Conservation (phyloP, 2,797 vertebrate genomes). For the Balearica regulorum region DNA sequence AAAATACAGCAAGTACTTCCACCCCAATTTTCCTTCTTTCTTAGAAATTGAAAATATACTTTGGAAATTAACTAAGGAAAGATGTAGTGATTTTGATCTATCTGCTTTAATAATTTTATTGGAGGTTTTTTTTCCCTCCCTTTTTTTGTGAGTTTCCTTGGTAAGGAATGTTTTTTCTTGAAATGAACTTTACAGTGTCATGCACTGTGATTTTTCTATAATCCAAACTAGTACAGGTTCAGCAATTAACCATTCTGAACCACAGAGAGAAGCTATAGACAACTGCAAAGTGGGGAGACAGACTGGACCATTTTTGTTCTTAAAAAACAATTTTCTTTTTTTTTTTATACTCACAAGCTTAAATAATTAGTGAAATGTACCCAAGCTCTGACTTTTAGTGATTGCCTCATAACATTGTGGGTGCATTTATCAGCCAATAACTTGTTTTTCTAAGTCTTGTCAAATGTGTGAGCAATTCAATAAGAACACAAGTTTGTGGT, state of each 20-base stretch:
- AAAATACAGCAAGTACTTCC: not conserved
- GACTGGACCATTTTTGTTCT: not conserved
- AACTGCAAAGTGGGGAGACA: not conserved
- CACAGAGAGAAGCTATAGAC: not conserved
- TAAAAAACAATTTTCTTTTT: not conserved
- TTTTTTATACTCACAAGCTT: not conserved
- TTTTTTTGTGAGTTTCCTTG: not conserved
- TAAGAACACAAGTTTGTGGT: not conserved
- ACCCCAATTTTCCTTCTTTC: not conserved
- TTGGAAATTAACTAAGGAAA: not conserved
- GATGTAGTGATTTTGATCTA: not conserved
- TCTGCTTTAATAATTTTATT: not conserved
- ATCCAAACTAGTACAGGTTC: not conserved
- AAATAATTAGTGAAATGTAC: not conserved
- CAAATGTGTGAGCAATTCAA: not conserved
- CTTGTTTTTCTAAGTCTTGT: not conserved
- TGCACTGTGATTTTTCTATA: not conserved
- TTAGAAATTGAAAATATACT: not conserved
- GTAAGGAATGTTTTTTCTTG: not conserved
- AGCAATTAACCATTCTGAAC: not conserved
- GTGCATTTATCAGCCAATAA: not conserved
- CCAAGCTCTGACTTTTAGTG: not conserved
- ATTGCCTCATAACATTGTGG: not conserved
- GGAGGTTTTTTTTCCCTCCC: not conserved
- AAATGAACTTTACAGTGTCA: not conserved